Evolutionary conservation across 2,888 invertebrate species (phyloP), one percentile per base, ranked within the genome.

Genomic region (Cosmorhoe ocellata): DNA sequence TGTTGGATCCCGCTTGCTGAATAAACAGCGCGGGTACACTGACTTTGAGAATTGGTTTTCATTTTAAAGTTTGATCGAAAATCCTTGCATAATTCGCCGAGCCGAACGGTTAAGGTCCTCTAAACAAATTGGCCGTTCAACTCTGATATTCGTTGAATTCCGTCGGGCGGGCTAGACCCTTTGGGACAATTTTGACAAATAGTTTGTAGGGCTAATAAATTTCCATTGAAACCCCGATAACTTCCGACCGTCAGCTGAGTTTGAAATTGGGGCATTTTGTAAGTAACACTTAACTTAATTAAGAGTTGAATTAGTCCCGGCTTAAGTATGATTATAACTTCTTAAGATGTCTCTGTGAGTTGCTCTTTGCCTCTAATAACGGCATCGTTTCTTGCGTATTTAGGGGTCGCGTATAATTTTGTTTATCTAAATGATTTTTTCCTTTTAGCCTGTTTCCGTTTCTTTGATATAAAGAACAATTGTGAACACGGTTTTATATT

Each of bases 141-240:
- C 72, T 77, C 49, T 69, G 79, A 81, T 80, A 77, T 81, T 86
- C 77, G 78, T 70, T 65, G 71, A 81, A 84, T 84, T 81, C 79
- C 81, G 58, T 50, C 64, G 71, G 70, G 61, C 56, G 61, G 43
- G n/a, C n/a, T n/a, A n/a, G 55, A 63, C 80, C 85, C 79, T 79
- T 76, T 63, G 81, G 71, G 82, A 81, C 79, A 80, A 85, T 84
- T 88, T 82, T 87, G 86, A 88, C 86, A 84, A 88, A 87, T 88
- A 89, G 87, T 88, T 61, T 80, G 74, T 71, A 74, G 76, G 76
- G 81, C 80, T 84, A 86, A 88, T 88, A 86, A 84, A 88, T 88
- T 88, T 84, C 79, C 85, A 84, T 84, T 84, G 84, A 85, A 84
- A 81, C 77, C 82, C 81, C 68, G 68, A 75, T 80, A 82, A 87